Evolutionary conservation across 2,888 invertebrate species (phyloP).

Genomic region (Brachyopa scutellaris): DNA sequence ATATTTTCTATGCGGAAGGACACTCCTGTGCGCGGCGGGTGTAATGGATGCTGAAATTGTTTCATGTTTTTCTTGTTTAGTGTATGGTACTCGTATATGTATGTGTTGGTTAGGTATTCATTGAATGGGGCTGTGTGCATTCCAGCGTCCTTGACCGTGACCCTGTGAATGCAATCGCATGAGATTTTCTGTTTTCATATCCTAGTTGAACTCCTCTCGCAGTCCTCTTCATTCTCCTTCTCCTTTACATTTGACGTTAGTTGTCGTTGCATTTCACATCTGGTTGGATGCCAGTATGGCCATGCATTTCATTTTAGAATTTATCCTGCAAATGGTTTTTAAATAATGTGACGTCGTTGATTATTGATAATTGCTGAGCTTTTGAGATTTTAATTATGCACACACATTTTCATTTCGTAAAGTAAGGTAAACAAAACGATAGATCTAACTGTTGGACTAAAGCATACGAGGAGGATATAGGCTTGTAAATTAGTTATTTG

Average conservation of each 20-base stretch:
- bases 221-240: background rate
- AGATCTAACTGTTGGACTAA: background rate
- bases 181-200: constrained; percentile 61
- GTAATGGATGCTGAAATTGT: constrained; percentile 39
- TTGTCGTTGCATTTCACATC: constrained; percentile 63
- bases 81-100: background rate
- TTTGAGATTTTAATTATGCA: constrained; percentile 52
- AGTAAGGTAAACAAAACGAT: background rate
- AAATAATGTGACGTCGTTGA: constrained; percentile 45
- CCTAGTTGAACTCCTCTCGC: constrained; percentile 49
- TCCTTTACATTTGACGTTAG: constrained; percentile 45
- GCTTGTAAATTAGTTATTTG: background rate
- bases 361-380: constrained; percentile 54
- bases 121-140: constrained; percentile 29
- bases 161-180: constrained; percentile 64
- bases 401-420: constrained; percentile 21
- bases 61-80: constrained; percentile 21
- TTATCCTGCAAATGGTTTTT: constrained; percentile 31
- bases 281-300: constrained; percentile 49
- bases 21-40: constrained; percentile 57
- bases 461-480: too few species aligned
- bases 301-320: constrained; percentile 27
- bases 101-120: constrained; percentile 6
- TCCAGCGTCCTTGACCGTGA: constrained; percentile 64
- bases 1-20: constrained; percentile 62